Evolutionary conservation across 2,888 invertebrate species (phyloP), one percentile per base, ranked within the genome.

Genomic region (Cephonodes hylas): DNA sequence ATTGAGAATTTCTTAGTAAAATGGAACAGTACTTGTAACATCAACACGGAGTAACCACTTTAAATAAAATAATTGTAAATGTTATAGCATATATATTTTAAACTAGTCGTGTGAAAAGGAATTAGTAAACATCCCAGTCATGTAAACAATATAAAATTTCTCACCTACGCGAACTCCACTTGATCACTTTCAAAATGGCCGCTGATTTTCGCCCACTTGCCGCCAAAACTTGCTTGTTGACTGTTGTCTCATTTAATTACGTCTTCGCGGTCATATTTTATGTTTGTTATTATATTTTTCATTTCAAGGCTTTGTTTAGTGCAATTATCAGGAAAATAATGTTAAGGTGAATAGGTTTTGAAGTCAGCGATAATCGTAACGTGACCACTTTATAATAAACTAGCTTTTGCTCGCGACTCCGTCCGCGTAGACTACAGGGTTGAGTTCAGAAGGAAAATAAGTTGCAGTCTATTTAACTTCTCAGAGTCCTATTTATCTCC

Each of bases 141-240:
- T 66, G 72, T 78, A 73, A 80, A 80, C 73, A 79, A 71, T 75
- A 75, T 77, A 71, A 72, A 81, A 76, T 73, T 75, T 79, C 77
- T 80, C 86, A 81, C 88, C 89, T 86, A 90, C 89, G 84, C 87
- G 76, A 83, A 79, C 71, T 71, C 69, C 69, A 72, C 65, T 66
- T 73, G 76, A 82, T 84, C 80, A 80, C 80, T 84, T 86, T 85
- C 84, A 85, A 85, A 86, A 88, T 85, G 84, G 85, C 85, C 79
- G 80, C 75, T 76, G 65, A 81, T 82, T 76, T 80, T 84, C 89
- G 86, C 89, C 89, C 89, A 89, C 88, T 74, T 73, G 66, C 67
- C 66, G 73, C 74, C 75, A 73, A 81, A 81, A 79, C 74, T 73
- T 64, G 18, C 15, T 13, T 38, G 48, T 46, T 60, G 20, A 23